A percentile compares a stretch with the other conserved stretches of the same genome.
phyloP scores from a whole-genome alignment of 2,113 vertebrate species.

The Genyomyrus donnyi region DNA sequence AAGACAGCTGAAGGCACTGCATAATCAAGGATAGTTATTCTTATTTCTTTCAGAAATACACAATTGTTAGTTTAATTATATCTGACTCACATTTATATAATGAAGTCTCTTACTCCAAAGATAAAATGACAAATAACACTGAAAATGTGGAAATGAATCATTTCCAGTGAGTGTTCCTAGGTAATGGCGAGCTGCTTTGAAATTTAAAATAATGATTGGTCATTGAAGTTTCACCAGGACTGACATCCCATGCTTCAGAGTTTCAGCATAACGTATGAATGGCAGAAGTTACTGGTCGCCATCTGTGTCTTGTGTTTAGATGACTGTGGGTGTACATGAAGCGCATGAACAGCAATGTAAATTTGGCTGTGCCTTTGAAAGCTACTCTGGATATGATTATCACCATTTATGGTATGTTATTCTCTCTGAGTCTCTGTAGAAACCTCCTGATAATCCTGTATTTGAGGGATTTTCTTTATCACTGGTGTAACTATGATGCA shows the following conservation, averaged over 20 bases:
- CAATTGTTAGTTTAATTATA: background rate
- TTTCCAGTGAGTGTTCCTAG: background rate
- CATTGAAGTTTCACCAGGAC: background rate
- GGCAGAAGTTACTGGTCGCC: background rate
- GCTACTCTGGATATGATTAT: background rate
- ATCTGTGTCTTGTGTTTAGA: background rate
- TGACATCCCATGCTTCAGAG: background rate
- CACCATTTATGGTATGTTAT: background rate
- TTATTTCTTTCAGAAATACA: background rate
- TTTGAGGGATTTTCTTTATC: background rate
- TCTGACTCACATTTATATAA: constrained; percentile 3
- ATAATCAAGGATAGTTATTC: background rate
- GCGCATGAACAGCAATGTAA: background rate
- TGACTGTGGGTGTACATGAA: background rate
- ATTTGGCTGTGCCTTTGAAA: background rate
- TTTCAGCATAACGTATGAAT: background rate
- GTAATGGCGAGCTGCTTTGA: background rate
- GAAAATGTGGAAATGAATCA: constrained; percentile 1
- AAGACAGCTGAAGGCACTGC: background rate
- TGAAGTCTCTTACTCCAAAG: background rate
- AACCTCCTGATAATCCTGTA: background rate
- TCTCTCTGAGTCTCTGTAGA: background rate
- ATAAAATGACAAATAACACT: background rate
- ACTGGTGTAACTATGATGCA: background rate
- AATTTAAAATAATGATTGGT: background rate